Evolutionary conservation across 2,113 vertebrate species (phyloP).

Genomic region (Perognathus longimembris): DNA sequence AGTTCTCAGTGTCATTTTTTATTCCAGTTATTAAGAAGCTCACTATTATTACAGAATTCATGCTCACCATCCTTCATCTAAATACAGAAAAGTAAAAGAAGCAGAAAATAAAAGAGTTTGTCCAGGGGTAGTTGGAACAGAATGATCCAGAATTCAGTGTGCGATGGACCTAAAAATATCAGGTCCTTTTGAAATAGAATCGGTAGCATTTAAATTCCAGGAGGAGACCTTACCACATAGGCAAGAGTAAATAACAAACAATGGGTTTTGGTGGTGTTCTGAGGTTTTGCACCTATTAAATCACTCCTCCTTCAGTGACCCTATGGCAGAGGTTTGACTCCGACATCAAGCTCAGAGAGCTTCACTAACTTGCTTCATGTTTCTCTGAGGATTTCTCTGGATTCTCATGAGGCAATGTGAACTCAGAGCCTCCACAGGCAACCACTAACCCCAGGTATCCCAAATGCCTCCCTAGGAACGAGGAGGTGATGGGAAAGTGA

Average conservation of each 20-base stretch:
- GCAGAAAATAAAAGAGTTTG: neutral
- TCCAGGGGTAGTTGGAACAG: neutral
- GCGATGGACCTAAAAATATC: neutral
- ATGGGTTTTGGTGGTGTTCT: neutral
- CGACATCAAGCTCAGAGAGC: slow-evolving; percentile 39
- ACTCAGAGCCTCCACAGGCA: neutral
- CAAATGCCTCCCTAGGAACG: neutral
- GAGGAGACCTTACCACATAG: neutral
- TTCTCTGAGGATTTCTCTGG: too few species aligned
- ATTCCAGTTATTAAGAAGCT: neutral
- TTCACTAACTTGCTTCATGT: neutral
- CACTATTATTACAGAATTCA: neutral
- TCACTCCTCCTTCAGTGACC: neutral
- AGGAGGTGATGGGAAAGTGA: neutral
- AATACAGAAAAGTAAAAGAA: slow-evolving; percentile 24
- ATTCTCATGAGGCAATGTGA: neutral
- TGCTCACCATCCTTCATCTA: neutral
- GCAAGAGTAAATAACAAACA: neutral
- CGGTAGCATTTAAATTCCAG: neutral
- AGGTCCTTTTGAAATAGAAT: slow-evolving; percentile 4
- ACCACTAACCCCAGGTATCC: neutral
- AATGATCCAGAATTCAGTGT: slow-evolving; percentile 30
- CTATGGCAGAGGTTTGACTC: neutral
- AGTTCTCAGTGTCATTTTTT: neutral
- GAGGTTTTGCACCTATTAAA: neutral